Conservation (phyloP, 1,140 invertebrate species). For the Cherax quadricarinatus region DNA sequence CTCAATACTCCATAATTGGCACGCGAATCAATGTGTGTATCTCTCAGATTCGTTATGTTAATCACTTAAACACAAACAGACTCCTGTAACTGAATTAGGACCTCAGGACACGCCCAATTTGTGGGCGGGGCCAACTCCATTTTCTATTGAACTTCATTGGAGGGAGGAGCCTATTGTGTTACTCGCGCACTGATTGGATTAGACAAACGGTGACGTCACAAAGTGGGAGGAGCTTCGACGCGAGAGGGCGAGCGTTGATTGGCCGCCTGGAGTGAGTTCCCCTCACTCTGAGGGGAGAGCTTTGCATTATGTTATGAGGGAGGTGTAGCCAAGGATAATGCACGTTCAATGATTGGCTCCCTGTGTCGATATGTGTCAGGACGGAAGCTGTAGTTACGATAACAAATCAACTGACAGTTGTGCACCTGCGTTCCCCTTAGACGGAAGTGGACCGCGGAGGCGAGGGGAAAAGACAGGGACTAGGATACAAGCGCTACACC, state of each 20-base stretch:
- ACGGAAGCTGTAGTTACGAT: conserved; percentile 68
- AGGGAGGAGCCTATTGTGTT: conserved; percentile 29
- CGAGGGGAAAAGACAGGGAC: conserved; percentile 11
- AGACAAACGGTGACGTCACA: neutral
- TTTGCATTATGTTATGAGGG: conserved; percentile 68
- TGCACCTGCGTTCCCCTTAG: conserved; percentile 63
- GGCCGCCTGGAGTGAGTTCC: conserved; percentile 18
- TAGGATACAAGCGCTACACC: neutral
- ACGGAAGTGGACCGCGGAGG: conserved; percentile 51
- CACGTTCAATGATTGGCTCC: conserved; percentile 69
- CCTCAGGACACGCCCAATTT: conserved; percentile 45
- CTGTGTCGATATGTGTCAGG: conserved; percentile 69
- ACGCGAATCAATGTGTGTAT: conserved; percentile 61
- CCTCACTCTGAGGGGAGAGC: conserved; percentile 44
- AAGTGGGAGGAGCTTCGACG: conserved; percentile 27
- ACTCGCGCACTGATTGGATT: neutral
- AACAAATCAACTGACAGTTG: conserved; percentile 70
- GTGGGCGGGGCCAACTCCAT: conserved; percentile 65
- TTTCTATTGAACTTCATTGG: conserved; percentile 58
- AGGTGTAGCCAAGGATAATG: conserved; percentile 69
- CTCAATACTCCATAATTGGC: conserved; percentile 55
- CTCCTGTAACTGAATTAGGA: conserved; percentile 69
- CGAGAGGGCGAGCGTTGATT: conserved; percentile 31
- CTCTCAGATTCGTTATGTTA: conserved; percentile 66
- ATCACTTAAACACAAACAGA: conserved; percentile 70